phyloP scores from a whole-genome alignment of 1,140 invertebrate species.

The Cydia splendana region DNA sequence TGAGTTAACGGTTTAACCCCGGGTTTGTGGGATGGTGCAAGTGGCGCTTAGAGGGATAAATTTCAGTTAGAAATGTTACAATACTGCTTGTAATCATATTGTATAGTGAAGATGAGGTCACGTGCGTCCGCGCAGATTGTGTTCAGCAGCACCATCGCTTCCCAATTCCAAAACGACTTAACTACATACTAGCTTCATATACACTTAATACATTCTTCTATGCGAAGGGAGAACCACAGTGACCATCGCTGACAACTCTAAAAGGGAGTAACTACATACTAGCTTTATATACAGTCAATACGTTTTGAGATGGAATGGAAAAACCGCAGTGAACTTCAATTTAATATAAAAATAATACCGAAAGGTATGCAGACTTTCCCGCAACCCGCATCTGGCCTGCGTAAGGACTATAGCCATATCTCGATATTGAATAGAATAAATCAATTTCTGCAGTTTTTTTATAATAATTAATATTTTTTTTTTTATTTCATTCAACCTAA shows the following conservation, averaged over 20 bases:
- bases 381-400: not conserved
- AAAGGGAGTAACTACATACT: too few relatives aligned
- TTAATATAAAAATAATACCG: constrained; percentile 5
- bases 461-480: too few relatives aligned
- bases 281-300: too few relatives aligned
- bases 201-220: not conserved
- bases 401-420: not conserved
- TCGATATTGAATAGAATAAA: not conserved
- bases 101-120: constrained; percentile 7
- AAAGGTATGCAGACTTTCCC: not conserved
- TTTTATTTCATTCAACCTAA: too few relatives aligned
- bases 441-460: not conserved
- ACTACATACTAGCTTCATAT: not conserved
- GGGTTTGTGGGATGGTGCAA: too few relatives aligned
- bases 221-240: too few relatives aligned
- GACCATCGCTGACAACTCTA: too few relatives aligned
- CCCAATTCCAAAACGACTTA: not conserved
- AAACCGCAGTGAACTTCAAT: not conserved
- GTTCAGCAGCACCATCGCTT: not conserved
- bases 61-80: too few relatives aligned
- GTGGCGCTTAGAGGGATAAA: too few relatives aligned
- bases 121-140: constrained; percentile 22
- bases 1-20: too few relatives aligned
- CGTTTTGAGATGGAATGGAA: not conserved
- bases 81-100: not conserved